phyloP scores from a whole-genome alignment of 2,888 invertebrate genomes.

The Penaeus monodon region DNA sequence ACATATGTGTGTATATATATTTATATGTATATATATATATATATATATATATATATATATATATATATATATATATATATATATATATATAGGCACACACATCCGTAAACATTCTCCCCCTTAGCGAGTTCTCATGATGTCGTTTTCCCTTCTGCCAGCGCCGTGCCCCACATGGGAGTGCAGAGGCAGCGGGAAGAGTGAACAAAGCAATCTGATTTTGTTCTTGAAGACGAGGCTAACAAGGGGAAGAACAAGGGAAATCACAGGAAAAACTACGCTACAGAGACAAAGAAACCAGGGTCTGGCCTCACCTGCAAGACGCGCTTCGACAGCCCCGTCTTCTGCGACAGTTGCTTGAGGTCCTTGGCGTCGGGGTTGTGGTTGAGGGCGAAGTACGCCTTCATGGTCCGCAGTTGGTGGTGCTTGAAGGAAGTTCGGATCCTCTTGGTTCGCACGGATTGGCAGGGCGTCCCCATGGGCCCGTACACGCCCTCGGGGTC shows the following conservation, averaged over 20 bases:
- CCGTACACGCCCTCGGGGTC: slow-evolving; percentile 61
- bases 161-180: too few species aligned
- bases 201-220: neutral
- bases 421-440: slow-evolving; percentile 99
- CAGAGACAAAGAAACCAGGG: neutral
- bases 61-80: too few species aligned
- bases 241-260: neutral
- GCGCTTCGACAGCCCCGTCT: slow-evolving; percentile 96
- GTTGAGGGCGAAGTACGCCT: slow-evolving; percentile 97
- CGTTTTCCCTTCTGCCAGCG: too few species aligned
- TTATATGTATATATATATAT: neutral
- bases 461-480: slow-evolving; percentile 55
- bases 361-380: slow-evolving; percentile 99
- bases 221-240: neutral
- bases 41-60: too few species aligned
- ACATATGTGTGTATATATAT: slow-evolving; percentile 11
- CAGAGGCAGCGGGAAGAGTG: too few species aligned
- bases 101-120: too few species aligned
- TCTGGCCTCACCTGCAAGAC: slow-evolving; percentile 88
- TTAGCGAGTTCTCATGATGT: too few species aligned
- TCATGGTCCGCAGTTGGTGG: slow-evolving; percentile 98
- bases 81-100: too few species aligned
- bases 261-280: neutral
- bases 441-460: slow-evolving; percentile 79
- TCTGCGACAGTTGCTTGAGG: slow-evolving; percentile 96